A percentile compares a stretch with the other conserved stretches of the same genome.
phyloP scores from a whole-genome alignment of 2,888 invertebrate species.

The Polia nebulosa region DNA sequence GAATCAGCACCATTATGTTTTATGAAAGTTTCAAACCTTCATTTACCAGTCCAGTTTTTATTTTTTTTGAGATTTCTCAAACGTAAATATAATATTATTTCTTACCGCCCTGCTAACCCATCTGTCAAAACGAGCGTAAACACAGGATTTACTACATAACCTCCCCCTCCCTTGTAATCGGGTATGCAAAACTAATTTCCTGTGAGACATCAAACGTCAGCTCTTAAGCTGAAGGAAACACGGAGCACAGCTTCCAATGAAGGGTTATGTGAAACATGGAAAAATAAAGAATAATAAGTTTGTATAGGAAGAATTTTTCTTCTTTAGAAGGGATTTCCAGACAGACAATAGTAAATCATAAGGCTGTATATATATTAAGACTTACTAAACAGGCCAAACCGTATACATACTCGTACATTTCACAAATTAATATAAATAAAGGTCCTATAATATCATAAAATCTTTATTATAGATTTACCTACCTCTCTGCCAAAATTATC shows the following conservation, averaged over 20 bases:
- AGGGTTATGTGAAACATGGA: neutral
- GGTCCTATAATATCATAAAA: too few relatives aligned
- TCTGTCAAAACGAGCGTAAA: neutral
- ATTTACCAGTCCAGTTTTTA: too few relatives aligned
- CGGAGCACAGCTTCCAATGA: neutral
- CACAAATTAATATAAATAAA: too few relatives aligned
- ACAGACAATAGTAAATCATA: too few relatives aligned
- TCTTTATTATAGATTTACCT: too few relatives aligned
- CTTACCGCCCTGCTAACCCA: neutral
- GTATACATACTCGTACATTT: too few relatives aligned
- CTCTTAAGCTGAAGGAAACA: neutral
- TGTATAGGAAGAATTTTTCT: neutral
- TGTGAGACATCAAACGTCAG: constrained; percentile 44
- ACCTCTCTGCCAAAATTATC: too few relatives aligned
- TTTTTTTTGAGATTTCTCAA: too few relatives aligned
- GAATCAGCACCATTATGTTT: too few relatives aligned
- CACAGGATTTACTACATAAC: neutral
- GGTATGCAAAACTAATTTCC: constrained; percentile 55
- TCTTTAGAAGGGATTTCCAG: neutral
- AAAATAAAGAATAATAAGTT: neutral
- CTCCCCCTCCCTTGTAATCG: constrained; percentile 9
- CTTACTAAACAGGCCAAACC: too few relatives aligned
- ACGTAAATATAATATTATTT: neutral
- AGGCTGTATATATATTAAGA: too few relatives aligned
- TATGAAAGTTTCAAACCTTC: too few relatives aligned